These are phyloP conservation scores for Erannis defoliaria DNA, from an alignment of 2,888 invertebrate species.

Conservation along the genomic window DNA sequence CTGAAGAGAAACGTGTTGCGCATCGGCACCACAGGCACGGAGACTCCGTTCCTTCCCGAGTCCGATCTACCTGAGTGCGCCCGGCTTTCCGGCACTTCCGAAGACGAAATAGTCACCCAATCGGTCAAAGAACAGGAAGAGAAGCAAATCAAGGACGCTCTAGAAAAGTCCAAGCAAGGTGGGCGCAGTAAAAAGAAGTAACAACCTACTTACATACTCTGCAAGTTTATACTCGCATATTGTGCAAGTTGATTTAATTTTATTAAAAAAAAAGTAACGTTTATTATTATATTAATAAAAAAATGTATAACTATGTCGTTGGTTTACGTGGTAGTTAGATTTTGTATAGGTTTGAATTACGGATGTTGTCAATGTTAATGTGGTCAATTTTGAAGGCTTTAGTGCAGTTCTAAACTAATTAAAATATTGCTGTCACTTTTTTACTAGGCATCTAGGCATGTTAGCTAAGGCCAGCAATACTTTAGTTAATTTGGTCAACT, in stretches of 20 bases:
- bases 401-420: too few species aligned
- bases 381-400: too few species aligned
- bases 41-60: slow-evolving; percentile 95
- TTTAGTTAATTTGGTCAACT: too few species aligned
- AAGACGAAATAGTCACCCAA: slow-evolving; percentile 86
- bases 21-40: slow-evolving; percentile 98
- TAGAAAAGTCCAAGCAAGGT: slow-evolving; percentile 90
- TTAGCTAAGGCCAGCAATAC: too few species aligned
- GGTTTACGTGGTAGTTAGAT: neutral
- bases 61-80: slow-evolving; percentile 90
- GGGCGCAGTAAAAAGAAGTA: slow-evolving; percentile 76
- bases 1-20: slow-evolving; percentile 94
- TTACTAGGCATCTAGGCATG: too few species aligned
- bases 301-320: slow-evolving; percentile 56
- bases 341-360: too few species aligned
- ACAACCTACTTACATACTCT: slow-evolving; percentile 9
- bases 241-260: slow-evolving; percentile 43
- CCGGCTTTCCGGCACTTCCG: slow-evolving; percentile 89
- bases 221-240: slow-evolving; percentile 18
- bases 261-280: slow-evolving; percentile 52
- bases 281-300: slow-evolving; percentile 59
- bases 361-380: too few species aligned
- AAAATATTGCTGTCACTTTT: too few species aligned
- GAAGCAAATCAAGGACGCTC: slow-evolving; percentile 89
- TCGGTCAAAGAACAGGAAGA: slow-evolving; percentile 88